Percentiles rank a stretch among this genome's conserved stretches.
Evolutionary conservation across 1,140 invertebrate genomes (phyloP).

Genomic region (Cyphomyrmex costatus): DNA sequence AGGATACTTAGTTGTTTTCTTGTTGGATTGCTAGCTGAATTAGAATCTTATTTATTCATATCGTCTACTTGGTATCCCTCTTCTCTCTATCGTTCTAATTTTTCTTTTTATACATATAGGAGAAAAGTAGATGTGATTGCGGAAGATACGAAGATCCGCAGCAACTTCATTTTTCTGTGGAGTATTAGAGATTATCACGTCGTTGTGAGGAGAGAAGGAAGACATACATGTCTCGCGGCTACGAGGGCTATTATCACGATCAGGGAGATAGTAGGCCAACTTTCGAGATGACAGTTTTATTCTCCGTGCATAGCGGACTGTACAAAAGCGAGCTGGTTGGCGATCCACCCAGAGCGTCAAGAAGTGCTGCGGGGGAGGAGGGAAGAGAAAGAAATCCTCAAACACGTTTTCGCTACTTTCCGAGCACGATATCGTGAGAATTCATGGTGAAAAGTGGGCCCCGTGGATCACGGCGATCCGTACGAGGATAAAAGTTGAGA

Average conservation of each 20-base stretch:
- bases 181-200: conserved; percentile 13
- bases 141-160: conserved; percentile 13
- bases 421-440: conserved; percentile 69
- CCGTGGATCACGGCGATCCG: conserved; percentile 33
- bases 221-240: conserved; percentile 35
- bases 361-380: background rate
- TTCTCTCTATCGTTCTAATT: conserved; percentile 17
- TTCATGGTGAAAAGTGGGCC: conserved; percentile 66
- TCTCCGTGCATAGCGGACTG: conserved; percentile 73
- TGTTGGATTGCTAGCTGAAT: no score
- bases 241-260: conserved; percentile 72
- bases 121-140: conserved; percentile 28
- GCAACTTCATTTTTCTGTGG: conserved; percentile 16
- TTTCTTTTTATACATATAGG: background rate
- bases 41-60: background rate
- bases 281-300: conserved; percentile 85
- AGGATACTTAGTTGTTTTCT: no score
- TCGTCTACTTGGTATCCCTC: background rate
- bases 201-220: conserved; percentile 39
- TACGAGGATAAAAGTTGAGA: conserved; percentile 66
- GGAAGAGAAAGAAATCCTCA: conserved; percentile 59
- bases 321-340: conserved; percentile 62
- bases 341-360: conserved; percentile 54
- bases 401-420: conserved; percentile 71
- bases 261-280: conserved; percentile 83